Base-by-base conservation (phyloP, 64 coral and sea anemone genomes). In the Pachyseris speciosa region DNA sequence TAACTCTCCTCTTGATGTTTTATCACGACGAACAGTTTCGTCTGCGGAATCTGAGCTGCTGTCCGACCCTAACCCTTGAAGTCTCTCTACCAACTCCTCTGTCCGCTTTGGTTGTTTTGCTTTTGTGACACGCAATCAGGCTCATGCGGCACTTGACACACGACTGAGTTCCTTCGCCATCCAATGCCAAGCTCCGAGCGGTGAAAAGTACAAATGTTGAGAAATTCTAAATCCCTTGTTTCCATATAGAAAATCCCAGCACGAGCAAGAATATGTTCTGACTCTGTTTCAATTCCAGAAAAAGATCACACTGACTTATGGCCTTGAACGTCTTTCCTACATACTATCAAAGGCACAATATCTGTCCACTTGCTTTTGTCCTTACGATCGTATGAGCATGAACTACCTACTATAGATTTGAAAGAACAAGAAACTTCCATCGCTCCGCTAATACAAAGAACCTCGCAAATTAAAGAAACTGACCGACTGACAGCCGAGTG, bases 141-240 rank as follows among this genome's bases (percentile, higher is more conserved):
- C 11, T 7, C 50, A 59, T 75, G 22, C 24, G 85, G 85, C n/a
- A 88, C 69, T 57, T 30, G 32, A 50, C 85, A 88, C 13, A n/a
- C 74, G 31, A 49, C 59, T 9, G 30, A 53, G 15, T 52, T 48
- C 20, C 85, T 71, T 19, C 69, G 45, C 85, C 69, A 88, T 34
- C 85, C 85, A 88, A 88, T 28, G 25, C 85, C 85, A 61, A 88
- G 47, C 73, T 88, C 51, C 2, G 47, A 57, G 12, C 85, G 67
- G 32, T 88, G 85, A 39, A 88, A 37, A 50, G 85, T n/a, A 34
- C 85, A 88, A n/a, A 88, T 88, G 47, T 72, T 73, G 8, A 88
- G 53, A n/a, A n/a, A 28, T 27, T 11, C 22, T 11, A 55, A 32
- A 24, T 8, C 13, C 51, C 43, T 36, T 71, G 7, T 58, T 12